These are phyloP conservation scores for Drosophila birchii DNA, from an alignment of 2,888 invertebrate species.

Conservation along the genomic window DNA sequence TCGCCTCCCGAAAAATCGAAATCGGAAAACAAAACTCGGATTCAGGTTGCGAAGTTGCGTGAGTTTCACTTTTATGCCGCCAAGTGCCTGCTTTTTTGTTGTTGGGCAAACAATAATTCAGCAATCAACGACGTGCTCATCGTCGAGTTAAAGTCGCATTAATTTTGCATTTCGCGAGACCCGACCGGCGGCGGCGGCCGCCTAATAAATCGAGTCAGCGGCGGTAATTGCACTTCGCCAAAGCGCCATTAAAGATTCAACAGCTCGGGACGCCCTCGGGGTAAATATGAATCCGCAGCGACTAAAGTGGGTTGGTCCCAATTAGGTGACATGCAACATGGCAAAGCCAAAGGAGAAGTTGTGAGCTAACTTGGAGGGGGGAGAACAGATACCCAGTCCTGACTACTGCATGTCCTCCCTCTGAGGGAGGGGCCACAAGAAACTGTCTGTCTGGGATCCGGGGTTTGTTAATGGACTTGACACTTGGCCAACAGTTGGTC, in stretches of 20 bases:
- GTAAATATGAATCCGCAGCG: constrained; percentile 49
- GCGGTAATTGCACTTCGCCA: constrained; percentile 41
- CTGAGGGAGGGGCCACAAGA: background rate
- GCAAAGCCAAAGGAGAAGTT: constrained; percentile 25
- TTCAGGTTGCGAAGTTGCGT: constrained; percentile 49
- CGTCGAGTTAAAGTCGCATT: constrained; percentile 55
- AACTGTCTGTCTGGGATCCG: constrained; percentile 3
- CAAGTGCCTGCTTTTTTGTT: constrained; percentile 2
- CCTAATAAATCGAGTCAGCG: constrained; percentile 53
- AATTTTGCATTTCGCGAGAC: constrained; percentile 65
- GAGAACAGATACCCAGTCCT: background rate
- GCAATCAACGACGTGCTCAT: constrained; percentile 56
- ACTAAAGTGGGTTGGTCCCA: constrained; percentile 39
- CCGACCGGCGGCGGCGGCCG: constrained; percentile 11
- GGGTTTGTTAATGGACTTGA: constrained; percentile 54
- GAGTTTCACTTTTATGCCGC: constrained; percentile 56
- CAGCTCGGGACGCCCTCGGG: constrained; percentile 46
- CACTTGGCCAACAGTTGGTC: constrained; percentile 54
- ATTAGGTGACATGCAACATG: constrained; percentile 73
- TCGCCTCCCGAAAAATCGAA: constrained; percentile 16
- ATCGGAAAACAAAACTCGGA: constrained; percentile 22
- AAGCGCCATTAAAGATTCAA: constrained; percentile 62
- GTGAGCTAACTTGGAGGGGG: constrained; percentile 5
- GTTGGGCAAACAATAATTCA: constrained; percentile 54
- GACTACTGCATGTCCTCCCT: constrained; percentile 10